These are phyloP conservation scores for Masticophis lateralis DNA, from an alignment of 2,797 vertebrate species.

Conservation along the genomic window DNA sequence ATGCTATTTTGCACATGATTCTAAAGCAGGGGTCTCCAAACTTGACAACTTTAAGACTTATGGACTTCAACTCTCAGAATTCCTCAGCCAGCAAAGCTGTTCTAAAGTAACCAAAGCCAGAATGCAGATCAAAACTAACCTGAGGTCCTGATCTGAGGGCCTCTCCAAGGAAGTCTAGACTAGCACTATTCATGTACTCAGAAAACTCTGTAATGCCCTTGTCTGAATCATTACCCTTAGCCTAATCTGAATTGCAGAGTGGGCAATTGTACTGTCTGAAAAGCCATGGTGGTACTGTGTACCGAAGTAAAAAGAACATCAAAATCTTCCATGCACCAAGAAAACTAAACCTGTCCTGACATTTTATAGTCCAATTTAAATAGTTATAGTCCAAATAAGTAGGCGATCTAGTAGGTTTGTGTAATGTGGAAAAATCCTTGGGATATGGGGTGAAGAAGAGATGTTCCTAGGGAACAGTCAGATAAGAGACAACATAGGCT, in stretches of 20 bases:
- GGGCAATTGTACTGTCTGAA: not conserved
- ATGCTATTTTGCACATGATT: too few relatives aligned
- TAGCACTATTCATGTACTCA: not conserved
- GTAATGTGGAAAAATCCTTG: too few relatives aligned
- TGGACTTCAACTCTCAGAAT: too few relatives aligned
- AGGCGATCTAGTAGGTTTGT: not conserved
- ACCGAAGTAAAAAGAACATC: not conserved
- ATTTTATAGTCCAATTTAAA: not conserved
- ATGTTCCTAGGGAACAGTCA: too few relatives aligned
- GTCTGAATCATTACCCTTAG: not conserved
- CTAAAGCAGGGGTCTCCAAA: too few relatives aligned
- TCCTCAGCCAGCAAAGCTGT: too few relatives aligned
- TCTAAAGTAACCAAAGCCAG: not conserved
- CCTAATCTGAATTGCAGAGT: not conserved
- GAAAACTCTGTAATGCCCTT: not conserved
- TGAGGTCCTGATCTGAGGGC: not conserved
- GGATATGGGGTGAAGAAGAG: too few relatives aligned
- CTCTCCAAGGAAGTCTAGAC: not conserved
- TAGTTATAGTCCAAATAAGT: not conserved
- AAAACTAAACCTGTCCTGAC: not conserved
- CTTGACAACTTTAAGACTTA: too few relatives aligned
- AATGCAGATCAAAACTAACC: not conserved
- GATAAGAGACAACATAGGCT: too few relatives aligned
- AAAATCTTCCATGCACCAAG: not conserved
- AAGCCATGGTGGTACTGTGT: not conserved